Evolutionary conservation across 2,113 vertebrate species (phyloP).

Genomic region (Cyphomyrus plagiostoma): DNA sequence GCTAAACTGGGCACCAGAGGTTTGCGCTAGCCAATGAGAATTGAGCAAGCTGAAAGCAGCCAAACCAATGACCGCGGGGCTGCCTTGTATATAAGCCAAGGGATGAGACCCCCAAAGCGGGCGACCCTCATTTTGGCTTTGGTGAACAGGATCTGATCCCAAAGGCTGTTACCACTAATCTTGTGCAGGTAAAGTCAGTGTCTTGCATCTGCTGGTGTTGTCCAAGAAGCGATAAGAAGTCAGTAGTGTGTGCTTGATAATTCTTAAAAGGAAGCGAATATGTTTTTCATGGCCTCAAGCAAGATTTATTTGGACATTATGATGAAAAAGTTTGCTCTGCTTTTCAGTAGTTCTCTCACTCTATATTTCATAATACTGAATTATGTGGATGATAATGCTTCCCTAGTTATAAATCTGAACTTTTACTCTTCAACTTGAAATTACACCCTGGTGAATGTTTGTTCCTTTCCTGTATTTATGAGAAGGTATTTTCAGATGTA

Average conservation of each 20-base stretch:
- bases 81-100: slow-evolving; percentile 58
- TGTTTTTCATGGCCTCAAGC: not conserved
- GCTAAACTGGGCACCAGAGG: slow-evolving; percentile 48
- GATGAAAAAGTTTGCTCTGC: not conserved
- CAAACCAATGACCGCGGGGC: slow-evolving; percentile 46
- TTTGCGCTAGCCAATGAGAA: slow-evolving; percentile 52
- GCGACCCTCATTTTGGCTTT: slow-evolving; percentile 68
- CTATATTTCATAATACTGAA: not conserved
- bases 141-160: slow-evolving; percentile 71
- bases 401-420: not conserved
- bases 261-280: not conserved
- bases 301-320: not conserved
- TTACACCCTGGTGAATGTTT: not conserved
- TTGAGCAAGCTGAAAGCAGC: slow-evolving; percentile 53
- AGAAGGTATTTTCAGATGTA: not conserved
- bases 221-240: not conserved
- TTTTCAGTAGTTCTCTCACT: not conserved
- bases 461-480: not conserved
- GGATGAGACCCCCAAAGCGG: slow-evolving; percentile 41
- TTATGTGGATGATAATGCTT: not conserved
- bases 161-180: slow-evolving; percentile 67
- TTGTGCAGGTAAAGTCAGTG: slow-evolving; percentile 61
- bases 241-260: not conserved
- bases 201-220: not conserved
- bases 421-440: not conserved